A percentile compares a stretch with the other conserved stretches of the same genome.
Evolutionary conservation across 2,113 vertebrate species (phyloP).

Genomic region (Hirundichthys speculiger): DNA sequence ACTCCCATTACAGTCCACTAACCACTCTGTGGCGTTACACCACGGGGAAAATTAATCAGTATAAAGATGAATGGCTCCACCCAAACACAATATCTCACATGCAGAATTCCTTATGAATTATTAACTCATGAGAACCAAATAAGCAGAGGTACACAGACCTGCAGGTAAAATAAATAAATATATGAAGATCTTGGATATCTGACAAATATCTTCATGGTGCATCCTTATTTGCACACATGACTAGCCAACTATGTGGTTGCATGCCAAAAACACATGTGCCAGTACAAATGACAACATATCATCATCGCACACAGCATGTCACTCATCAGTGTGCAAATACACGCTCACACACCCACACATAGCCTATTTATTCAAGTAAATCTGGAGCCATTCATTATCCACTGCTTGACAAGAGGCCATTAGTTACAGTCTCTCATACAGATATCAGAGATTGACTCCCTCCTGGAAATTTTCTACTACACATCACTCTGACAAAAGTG

Average conservation of each 20-base stretch:
- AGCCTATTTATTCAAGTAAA: constrained; percentile 70
- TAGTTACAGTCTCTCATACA: constrained; percentile 67
- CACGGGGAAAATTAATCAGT: constrained; percentile 63
- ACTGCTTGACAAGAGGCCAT: constrained; percentile 63
- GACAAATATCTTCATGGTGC: constrained; percentile 32
- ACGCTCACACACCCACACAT: constrained; percentile 32
- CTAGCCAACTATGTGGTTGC: constrained; percentile 20
- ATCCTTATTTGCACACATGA: constrained; percentile 29
- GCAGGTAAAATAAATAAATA: constrained; percentile 13
- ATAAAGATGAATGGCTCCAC: constrained; percentile 71
- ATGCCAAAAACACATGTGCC: constrained; percentile 30
- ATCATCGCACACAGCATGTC: constrained; percentile 31
- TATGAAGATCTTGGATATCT: constrained; percentile 4
- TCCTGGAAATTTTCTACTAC: constrained; percentile 38
- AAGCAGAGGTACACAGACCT: constrained; percentile 22
- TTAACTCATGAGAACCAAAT: constrained; percentile 60
- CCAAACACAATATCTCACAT: constrained; percentile 62
- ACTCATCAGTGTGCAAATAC: constrained; percentile 20
- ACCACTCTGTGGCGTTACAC: constrained; percentile 58
- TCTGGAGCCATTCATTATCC: constrained; percentile 65
- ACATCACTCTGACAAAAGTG: constrained; percentile 28
- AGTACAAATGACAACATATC: constrained; percentile 35
- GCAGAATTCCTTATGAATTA: constrained; percentile 66
- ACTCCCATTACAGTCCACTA: constrained; percentile 69
- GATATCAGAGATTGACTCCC: constrained; percentile 52